Percentiles rank a stretch among this genome's conserved stretches.
phyloP scores from a whole-genome alignment of 1,140 invertebrate species.

The Diprion similis region DNA sequence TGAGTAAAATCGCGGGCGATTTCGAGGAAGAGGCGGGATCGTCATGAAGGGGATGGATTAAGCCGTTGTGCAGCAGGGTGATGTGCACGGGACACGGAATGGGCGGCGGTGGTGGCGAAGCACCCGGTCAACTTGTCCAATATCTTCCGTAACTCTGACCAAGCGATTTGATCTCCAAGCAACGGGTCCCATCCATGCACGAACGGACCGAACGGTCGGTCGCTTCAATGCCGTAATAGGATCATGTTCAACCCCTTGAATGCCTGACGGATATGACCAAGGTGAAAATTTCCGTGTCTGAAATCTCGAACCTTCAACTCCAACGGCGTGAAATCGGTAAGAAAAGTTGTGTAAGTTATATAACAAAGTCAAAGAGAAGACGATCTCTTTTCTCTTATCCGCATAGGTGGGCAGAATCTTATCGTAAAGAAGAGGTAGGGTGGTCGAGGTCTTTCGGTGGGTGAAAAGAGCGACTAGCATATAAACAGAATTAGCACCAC shows the following conservation, averaged over 20 bases:
- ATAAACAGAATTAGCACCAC: conserved; percentile 4
- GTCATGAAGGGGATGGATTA: background rate
- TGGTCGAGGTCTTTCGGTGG: background rate
- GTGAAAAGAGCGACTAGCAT: background rate
- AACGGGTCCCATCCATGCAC: no score
- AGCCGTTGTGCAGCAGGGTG: background rate
- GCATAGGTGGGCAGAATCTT: background rate
- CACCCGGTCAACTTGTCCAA: background rate
- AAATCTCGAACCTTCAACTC: no score
- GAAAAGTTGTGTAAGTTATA: no score
- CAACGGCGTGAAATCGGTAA: no score
- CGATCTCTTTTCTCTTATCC: background rate
- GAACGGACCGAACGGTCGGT: no score
- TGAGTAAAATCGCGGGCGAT: background rate
- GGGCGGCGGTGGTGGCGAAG: background rate
- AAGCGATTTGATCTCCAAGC: background rate
- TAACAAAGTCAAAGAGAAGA: no score
- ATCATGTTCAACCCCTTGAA: no score
- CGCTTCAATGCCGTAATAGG: no score
- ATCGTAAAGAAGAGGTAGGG: background rate
- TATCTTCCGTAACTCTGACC: conserved; percentile 7
- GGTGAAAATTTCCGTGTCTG: no score
- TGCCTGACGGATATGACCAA: no score
- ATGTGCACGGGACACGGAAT: background rate
- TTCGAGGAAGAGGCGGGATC: background rate